Base-by-base conservation (phyloP, 2,888 invertebrate genomes). In the Drosophila borealis region DNA sequence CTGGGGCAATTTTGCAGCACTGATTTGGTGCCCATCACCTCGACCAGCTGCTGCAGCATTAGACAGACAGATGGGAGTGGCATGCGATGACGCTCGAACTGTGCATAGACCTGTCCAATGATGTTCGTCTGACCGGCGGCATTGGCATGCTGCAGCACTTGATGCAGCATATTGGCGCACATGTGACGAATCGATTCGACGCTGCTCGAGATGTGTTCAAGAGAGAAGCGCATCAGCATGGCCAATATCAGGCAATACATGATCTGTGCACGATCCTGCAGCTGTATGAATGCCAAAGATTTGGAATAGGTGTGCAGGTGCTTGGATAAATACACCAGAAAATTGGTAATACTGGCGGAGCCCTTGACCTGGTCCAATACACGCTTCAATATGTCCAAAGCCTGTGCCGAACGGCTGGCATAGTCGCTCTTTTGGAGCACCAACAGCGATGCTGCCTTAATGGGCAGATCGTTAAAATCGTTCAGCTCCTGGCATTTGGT, bases 121-220 rank as follows among this genome's bases (percentile, higher is more conserved):
- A 91, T 64, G 56, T 74, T 77, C 0, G 54, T 64, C 48, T 88
- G 88, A 0, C 85, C 70, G 17, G 89, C 83, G 9, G 81, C 88
- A 29, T 81, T 75, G 19, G 93, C 92, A 4, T 92, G 80, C 41
- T 91, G 91, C 25, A 94, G 88, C 11, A 94, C 80, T 80, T 93
- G 93, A 3, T 90, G 90, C 63, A 94, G 90, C 25, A 94, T 90
- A 70, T 94, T 93, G 21, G 93, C 93, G 0, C 94, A 92, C 54
- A 95, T 91, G 81, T 95, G 94, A 1, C 95, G 91, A 25, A 96
- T 95, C 73, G 94, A 94, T 86, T 96, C 96, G 89, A 95, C 93
- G 81, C 93, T 93, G 91, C 95, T 95, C 51, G 95, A 95, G 48
- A 95, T 91, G 79, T 95, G 94, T 0, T 93, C 90, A 93, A 94